Evolutionary conservation across 2,797 vertebrate species (phyloP), one percentile per base, ranked within the genome.

Genomic region (Silurus aristotelis): DNA sequence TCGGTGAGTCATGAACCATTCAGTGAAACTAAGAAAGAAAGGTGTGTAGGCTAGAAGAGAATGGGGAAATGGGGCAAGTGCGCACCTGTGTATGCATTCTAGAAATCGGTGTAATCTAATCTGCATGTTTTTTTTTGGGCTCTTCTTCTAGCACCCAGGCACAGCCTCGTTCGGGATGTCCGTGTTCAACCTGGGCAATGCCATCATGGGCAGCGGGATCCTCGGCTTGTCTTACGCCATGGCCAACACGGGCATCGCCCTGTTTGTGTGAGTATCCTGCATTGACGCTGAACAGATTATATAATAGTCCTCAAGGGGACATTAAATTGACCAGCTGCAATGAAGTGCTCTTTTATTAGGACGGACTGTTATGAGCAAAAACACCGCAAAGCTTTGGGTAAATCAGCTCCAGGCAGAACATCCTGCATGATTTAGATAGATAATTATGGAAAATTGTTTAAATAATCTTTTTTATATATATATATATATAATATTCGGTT

Each of bases 121-220:
- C 94, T 93, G 94, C 93, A 5, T 25, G 91, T 58, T 58, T 88
- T 58, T 58, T 88, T 71, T 52, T 66, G 52, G 20, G 0, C 31
- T 77, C 10, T 12, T 76, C 52, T 46, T 83, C 70, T 91, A 99
- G 97, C 96, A 96, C 92, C 96, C 96, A 71, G 98, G 98, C 87
- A 97, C 95, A 63, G 96, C 97, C 73, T 97, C 98, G 81, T 99
- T 99, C 80, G 98, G 98, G 91, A 99, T 99, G 97, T 99, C 98
- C 46, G 97, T 99, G 90, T 99, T 99, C 95, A 99, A 99, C 93
- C 95, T 99, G 92, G 97, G 98, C 90, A 99, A 99, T 91, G 98
- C 97, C 92, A 99, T 99, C 94, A 98, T 99, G 96, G 98, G 98
- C 91, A 99, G 98, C 87, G 98, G 98, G 89, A 99, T 99, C 91